Evolutionary conservation across 1,140 invertebrate species (phyloP), one percentile per base, ranked within the genome.

Genomic region (Zophobas atratus): DNA sequence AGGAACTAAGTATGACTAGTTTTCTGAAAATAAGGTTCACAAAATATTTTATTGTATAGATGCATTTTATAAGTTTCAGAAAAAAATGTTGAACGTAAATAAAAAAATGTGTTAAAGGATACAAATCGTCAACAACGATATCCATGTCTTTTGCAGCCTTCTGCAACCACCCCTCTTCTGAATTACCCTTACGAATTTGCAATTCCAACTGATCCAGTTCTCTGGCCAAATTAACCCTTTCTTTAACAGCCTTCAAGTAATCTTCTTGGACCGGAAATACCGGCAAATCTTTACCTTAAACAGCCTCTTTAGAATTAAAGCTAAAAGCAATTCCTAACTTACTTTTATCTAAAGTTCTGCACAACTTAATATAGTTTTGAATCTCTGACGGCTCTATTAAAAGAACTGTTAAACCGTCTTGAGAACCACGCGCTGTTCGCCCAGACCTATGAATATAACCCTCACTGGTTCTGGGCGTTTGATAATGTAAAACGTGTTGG

Each of bases 361-460:
- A 95, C 1, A 99, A 88, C 84, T 94, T 96, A 0, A 91, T 88
- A 83, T 98, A 99, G 63, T 90, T 89, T 49, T 90, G 90, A 1
- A 94, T 90, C 86, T 99, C 98, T 1, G 91, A 89, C 0, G 97
- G 95, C 81, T 98, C 96, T 87, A 99, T 94, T 67, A 99, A 90
- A 77, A 99, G 89, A 4, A 99, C 91, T 36, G 97, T 97, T 5
- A 99, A 90, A 5, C 98, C 98, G 86, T 95, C 92, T 78, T 94
- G 93, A 70, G 90, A 91, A 5, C 96, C 97, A 76, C 98, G 89
- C 0, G 98, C 98, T 4, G 98, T 99, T 76, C 98, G 89, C 0
- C 98, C 98, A 88, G 97, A 98, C 70, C 98, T 89, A 87, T 99
- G 98, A 0, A 99, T 93, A 86, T 99, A 99, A 86, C 93, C 94